These are phyloP conservation scores for Condylostylus longicornis DNA, from an alignment of 1,140 invertebrate genomes.

Conservation along the genomic window DNA sequence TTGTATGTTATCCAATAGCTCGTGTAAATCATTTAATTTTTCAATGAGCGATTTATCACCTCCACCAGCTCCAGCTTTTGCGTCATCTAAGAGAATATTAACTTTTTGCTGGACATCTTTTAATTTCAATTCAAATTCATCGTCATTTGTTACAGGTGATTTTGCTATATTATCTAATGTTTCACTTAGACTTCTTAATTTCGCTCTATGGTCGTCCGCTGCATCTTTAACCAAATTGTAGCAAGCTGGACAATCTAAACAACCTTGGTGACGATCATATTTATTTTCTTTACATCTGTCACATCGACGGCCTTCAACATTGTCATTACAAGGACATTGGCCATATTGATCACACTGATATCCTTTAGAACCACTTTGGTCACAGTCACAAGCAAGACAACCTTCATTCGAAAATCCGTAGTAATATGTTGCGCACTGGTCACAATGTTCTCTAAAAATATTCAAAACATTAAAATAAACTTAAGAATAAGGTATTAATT, in stretches of 20 bases:
- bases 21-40: constrained; percentile 49
- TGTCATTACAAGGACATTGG: constrained; percentile 78
- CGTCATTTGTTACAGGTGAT: constrained; percentile 71
- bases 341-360: constrained; percentile 69
- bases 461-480: constrained; percentile 3
- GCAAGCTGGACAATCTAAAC: constrained; percentile 79
- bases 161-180: constrained; percentile 41
- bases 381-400: constrained; percentile 76
- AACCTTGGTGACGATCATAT: constrained; percentile 67
- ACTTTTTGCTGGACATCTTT: constrained; percentile 55
- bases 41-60: constrained; percentile 48
- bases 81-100: constrained; percentile 50
- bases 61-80: constrained; percentile 45
- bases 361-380: constrained; percentile 67
- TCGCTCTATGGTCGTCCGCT: constrained; percentile 61
- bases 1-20: constrained; percentile 48
- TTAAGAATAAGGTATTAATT: background rate
- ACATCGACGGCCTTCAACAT: constrained; percentile 80
- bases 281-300: constrained; percentile 90
- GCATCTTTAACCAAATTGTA: constrained; percentile 86
- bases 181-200: constrained; percentile 53
- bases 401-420: constrained; percentile 81
- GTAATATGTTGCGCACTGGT: constrained; percentile 68
- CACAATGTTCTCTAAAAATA: constrained; percentile 48
- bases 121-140: constrained; percentile 65